Conservation (phyloP, 2,113 vertebrate species). For the Mustelus asterias region DNA sequence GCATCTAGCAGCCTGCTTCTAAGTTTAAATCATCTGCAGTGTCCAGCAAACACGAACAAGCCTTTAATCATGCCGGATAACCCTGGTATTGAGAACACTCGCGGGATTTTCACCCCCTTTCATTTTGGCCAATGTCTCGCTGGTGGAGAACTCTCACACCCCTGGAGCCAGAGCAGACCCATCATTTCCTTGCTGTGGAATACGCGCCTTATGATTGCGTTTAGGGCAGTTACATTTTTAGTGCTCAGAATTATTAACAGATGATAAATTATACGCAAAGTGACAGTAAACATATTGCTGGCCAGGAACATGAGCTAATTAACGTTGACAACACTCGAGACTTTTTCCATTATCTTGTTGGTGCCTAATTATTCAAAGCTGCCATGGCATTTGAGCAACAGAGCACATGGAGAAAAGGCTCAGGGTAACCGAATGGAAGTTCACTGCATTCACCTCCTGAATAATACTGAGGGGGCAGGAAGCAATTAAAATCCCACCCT, state of each 20-base stretch:
- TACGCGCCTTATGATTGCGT: background rate
- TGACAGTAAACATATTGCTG: background rate
- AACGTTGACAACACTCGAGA: constrained; percentile 25
- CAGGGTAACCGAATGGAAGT: too few species aligned
- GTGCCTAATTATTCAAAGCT: background rate
- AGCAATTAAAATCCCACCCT: background rate
- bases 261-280: constrained; percentile 29
- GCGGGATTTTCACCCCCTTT: background rate
- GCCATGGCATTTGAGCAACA: background rate
- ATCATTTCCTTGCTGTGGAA: background rate
- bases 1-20: background rate
- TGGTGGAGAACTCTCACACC: background rate
- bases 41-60: background rate
- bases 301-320: constrained; percentile 35
- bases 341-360: background rate
- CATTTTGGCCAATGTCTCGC: background rate
- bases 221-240: constrained; percentile 26
- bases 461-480: background rate
- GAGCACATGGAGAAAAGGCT: background rate
- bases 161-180: background rate
- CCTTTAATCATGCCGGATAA: background rate
- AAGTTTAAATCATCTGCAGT: background rate
- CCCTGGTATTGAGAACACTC: background rate
- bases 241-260: constrained; percentile 39
- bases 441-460: background rate